phyloP scores from a whole-genome alignment of 2,113 vertebrate genomes.

The Danionella cerebrum region DNA sequence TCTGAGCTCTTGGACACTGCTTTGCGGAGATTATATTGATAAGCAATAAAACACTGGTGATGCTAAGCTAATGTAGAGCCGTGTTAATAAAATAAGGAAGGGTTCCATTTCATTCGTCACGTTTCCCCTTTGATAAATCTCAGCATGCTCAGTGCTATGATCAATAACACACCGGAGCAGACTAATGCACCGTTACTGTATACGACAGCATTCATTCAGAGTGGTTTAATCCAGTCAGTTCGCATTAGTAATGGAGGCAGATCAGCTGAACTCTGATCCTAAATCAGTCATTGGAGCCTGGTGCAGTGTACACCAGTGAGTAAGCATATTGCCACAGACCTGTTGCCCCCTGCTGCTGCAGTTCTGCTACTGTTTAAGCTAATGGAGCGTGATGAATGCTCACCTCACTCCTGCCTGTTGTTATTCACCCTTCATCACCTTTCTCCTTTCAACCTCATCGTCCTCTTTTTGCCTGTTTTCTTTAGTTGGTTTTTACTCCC shows the following conservation, averaged over 20 bases:
- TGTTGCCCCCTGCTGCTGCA: slow-evolving; percentile 31
- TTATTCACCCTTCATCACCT: background rate
- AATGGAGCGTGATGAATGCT: slow-evolving; percentile 27
- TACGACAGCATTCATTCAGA: background rate
- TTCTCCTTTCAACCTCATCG: background rate
- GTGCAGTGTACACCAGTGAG: background rate
- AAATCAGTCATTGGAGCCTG: slow-evolving; percentile 7
- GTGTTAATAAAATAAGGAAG: background rate
- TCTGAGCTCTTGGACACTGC: background rate
- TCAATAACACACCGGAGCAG: background rate
- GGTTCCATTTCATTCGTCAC: background rate
- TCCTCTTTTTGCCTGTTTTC: background rate
- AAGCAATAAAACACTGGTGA: background rate
- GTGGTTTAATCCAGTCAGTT: background rate
- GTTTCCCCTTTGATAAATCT: no score
- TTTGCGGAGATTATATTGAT: background rate
- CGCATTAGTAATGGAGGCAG: background rate
- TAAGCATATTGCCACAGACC: slow-evolving; percentile 5
- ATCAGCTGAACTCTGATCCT: background rate
- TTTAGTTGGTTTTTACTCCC: background rate
- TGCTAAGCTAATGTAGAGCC: no score
- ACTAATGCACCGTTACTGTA: background rate
- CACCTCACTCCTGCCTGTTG: background rate
- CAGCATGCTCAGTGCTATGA: background rate
- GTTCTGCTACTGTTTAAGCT: slow-evolving; percentile 14